Evolutionary conservation across 2,113 vertebrate genomes (phyloP), one percentile per base, ranked within the genome.

Genomic region (Gobio gobio): DNA sequence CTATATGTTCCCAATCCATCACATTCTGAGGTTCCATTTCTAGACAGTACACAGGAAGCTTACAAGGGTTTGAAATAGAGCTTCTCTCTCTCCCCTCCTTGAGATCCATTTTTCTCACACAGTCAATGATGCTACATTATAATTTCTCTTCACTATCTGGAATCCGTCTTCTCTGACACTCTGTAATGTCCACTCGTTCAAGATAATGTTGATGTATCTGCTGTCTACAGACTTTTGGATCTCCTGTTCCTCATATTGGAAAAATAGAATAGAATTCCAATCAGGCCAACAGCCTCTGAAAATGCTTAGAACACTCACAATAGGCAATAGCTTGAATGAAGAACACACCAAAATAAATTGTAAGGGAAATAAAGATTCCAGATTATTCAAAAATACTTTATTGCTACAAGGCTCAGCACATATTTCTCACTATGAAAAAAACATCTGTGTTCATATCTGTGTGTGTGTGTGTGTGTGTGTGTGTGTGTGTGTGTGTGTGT

Each of bases 121-220:
- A 51, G 87, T 87, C 92, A 36, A 56, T 83, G 88, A 90, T 88
- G 91, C 75, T 87, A 84, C 92, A 89, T 85, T 89, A 73, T 73
- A 40, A 88, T 90, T 89, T 92, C 81, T 86, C 83, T 83, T 91
- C 45, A 82, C 77, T 85, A 87, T 85, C 88, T 91, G 89, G 92
- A 87, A 92, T 94, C 89, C 88, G 88, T 92, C 94, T 93, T 85
- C 87, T 74, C 91, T 93, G 93, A 94, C 93, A 94, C 63, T 36
- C 84, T 90, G 93, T 93, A 93, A 94, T 90, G 90, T 92, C 92
- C 90, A 89, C 90, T 93, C 92, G 89, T 94, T 84, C 93, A 91
- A 92, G 91, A 92, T 95, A 94, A 95, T 93, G 89, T 92, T 94
- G 94, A 95, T 95, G 93, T 93, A 95, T 94, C 91, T 93, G 91